Evolutionary conservation across 2,888 invertebrate genomes (phyloP), one percentile per base, ranked within the genome.

Genomic region (Ormyrus labotus): DNA sequence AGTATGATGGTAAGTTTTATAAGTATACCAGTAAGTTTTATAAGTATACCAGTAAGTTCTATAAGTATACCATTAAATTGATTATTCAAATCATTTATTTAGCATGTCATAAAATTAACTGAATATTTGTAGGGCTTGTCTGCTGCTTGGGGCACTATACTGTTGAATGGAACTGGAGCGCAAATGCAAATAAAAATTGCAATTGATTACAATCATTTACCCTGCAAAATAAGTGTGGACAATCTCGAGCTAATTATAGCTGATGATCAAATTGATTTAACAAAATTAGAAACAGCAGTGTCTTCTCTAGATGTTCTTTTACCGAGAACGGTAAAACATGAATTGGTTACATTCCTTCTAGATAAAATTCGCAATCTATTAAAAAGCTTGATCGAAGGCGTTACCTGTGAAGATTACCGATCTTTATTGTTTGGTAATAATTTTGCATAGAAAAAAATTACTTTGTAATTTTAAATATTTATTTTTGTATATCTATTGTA

Each of bases 181-280:
- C 11, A 10, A 6, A 6, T 69, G 9, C 47, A 7, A 11, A 45
- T 57, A 45, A 69, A 69, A 69, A 13, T 69, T 11, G 34, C 57
- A 5, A 6, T 69, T 11, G 69, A 69, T 57, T 69, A 55, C 47
- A 57, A 69, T 11, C 1, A 5, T 34, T 13, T 5, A 47, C 69
- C 69, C 8, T 69, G 69, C 69, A 69, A 34, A 57, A 57, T 69
- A 57, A n/a, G n/a, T 8, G 45, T 45, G 2, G 10, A 45, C n/a
- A 6, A 69, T 10, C 5, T 69, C 4, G 11, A 11, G 11, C 3
- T 53, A 11, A 55, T 9, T 11, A 45, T n/a, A 34, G 6, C 34
- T 34, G 34, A 19, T 8, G 53, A 55, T 55, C 3, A 6, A 6
- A 1, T 57, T 45, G 57, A 45, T 47, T n/a, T 57, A 0, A 47